Conservation (phyloP, 2,888 invertebrate genomes). For the Halictus ligatus region DNA sequence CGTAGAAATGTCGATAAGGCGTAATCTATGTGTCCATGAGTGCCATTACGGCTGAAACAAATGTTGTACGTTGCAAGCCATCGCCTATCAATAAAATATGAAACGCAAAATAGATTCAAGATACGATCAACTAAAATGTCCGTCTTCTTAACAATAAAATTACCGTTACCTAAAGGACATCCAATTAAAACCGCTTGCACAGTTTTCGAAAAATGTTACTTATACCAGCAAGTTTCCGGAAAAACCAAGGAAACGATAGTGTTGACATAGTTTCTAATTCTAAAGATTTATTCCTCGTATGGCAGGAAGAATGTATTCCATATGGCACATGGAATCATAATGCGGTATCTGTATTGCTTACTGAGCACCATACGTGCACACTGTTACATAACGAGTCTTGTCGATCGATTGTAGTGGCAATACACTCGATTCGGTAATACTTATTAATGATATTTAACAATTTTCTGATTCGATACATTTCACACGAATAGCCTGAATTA, state of each 20-base stretch:
- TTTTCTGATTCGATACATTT: not conserved
- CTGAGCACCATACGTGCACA: slow-evolving; percentile 42
- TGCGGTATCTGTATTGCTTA: slow-evolving; percentile 34
- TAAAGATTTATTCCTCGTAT: not conserved
- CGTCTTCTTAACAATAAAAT: not conserved
- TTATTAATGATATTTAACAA: slow-evolving; percentile 1
- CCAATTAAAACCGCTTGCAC: not conserved
- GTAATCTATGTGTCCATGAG: slow-evolving; percentile 2
- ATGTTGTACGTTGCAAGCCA: not conserved
- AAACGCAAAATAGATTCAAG: not conserved
- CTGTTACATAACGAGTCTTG: slow-evolving; percentile 55
- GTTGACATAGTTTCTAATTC: too few species aligned
- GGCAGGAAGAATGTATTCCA: not conserved
- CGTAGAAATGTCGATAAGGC: slow-evolving; percentile 46
- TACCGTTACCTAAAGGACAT: not conserved
- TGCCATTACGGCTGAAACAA: slow-evolving; percentile 12
- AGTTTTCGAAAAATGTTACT: not conserved
- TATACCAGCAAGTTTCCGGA: not conserved
- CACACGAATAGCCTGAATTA: too few species aligned
- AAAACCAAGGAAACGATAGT: not conserved
- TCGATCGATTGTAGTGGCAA: slow-evolving; percentile 46
- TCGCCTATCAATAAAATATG: not conserved
- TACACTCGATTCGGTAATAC: slow-evolving; percentile 26
- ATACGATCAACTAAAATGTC: not conserved
- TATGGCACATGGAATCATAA: slow-evolving; percentile 40